Evolutionary conservation across 2,888 invertebrate genomes (phyloP).

Genomic region (Imbricaverruca yamaguchii): DNA sequence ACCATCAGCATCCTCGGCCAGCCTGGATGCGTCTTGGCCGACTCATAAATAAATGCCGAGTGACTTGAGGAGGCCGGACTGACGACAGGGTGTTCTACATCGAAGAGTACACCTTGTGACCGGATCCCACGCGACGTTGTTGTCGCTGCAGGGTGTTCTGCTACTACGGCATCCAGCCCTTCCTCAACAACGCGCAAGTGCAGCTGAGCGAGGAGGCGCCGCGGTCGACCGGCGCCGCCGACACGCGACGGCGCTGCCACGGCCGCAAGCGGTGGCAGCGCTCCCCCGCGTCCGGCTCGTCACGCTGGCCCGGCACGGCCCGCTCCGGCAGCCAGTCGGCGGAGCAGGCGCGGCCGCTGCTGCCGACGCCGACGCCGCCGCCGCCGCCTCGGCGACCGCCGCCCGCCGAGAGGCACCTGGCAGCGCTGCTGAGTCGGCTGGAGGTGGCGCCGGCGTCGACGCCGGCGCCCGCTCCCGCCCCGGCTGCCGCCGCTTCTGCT

Average conservation of each 20-base stretch:
- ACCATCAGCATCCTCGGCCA: too few relatives aligned
- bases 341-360: too few relatives aligned
- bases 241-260: background rate
- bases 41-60: too few relatives aligned
- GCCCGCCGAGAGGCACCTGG: background rate
- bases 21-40: too few relatives aligned
- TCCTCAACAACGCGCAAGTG: constrained; percentile 5
- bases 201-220: background rate
- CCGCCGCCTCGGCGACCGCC: background rate
- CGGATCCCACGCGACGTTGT: background rate
- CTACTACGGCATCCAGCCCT: constrained; percentile 13
- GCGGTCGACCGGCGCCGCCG: background rate
- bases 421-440: background rate
- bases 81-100: too few relatives aligned
- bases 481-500: too few relatives aligned
- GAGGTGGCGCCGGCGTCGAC: background rate
- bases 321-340: too few relatives aligned
- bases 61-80: too few relatives aligned
- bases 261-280: background rate
- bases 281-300: too few relatives aligned
- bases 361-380: background rate
- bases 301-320: background rate
- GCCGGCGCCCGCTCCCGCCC: background rate
- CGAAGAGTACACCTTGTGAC: too few relatives aligned
- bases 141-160: background rate